A percentile compares a stretch with the other conserved stretches of the same genome.
phyloP scores from a whole-genome alignment of 1,140 invertebrate genomes.

The Eufriesea mexicana region DNA sequence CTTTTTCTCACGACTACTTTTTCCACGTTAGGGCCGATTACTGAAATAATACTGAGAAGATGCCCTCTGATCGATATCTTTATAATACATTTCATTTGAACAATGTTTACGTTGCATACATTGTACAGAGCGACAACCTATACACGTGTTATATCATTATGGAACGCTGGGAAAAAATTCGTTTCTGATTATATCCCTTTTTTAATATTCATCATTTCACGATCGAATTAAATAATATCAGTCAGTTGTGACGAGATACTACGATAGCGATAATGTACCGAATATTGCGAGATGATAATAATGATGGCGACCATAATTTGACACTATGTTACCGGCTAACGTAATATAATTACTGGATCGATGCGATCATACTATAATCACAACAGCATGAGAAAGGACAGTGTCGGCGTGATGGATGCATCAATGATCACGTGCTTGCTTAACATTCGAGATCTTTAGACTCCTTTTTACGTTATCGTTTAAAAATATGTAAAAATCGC shows the following conservation, averaged over 20 bases:
- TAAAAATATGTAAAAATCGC: constrained; percentile 39
- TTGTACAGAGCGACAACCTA: not conserved
- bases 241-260: not conserved
- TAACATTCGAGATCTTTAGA: not conserved
- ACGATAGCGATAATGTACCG: not conserved
- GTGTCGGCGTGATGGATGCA: not conserved
- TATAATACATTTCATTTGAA: not conserved
- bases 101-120: not conserved
- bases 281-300: not conserved
- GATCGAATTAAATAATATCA: not conserved
- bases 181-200: not conserved
- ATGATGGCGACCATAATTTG: constrained; percentile 2
- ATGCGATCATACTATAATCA: not conserved
- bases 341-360: constrained; percentile 1
- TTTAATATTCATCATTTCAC: not conserved
- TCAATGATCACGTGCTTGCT: not conserved
- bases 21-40: not conserved
- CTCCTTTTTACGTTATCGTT: constrained; percentile 5
- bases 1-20: not conserved
- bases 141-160: not conserved
- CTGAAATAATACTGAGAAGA: constrained; percentile 30
- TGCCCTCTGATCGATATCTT: not conserved
- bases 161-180: not conserved
- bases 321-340: not conserved
- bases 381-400: constrained; percentile 10